A percentile compares a stretch with the other conserved stretches of the same genome.
Conservation (phyloP, 2,797 vertebrate species). For the Pseudochaenichthys georgianus region DNA sequence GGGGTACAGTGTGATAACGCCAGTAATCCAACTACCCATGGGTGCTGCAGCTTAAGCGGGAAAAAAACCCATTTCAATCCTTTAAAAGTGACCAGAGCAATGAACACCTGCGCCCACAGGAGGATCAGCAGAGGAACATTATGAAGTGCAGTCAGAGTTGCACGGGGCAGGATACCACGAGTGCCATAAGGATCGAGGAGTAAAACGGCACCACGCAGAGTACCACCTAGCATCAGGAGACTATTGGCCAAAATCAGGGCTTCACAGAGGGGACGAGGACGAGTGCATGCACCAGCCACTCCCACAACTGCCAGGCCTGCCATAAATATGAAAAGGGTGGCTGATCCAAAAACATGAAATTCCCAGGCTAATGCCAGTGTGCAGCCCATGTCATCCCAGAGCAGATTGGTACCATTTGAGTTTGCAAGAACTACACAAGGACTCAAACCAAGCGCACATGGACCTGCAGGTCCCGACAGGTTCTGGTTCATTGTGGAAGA, state of each 20-base stretch:
- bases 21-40: constrained; percentile 77
- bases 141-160: constrained; percentile 85
- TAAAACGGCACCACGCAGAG: constrained; percentile 86
- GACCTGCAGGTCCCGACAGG: constrained; percentile 36
- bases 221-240: constrained; percentile 83
- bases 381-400: constrained; percentile 88
- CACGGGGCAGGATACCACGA: constrained; percentile 79
- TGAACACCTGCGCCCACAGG: constrained; percentile 82
- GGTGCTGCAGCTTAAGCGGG: constrained; percentile 72
- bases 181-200: constrained; percentile 91
- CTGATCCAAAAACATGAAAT: constrained; percentile 88
- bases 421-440: constrained; percentile 71
- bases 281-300: constrained; percentile 67
- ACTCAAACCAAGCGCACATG: constrained; percentile 63
- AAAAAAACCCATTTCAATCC: constrained; percentile 78
- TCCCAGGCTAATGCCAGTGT: constrained; percentile 90
- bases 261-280: constrained; percentile 72
- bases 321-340: constrained; percentile 84
- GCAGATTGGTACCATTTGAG: constrained; percentile 84
- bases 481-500: constrained; percentile 42
- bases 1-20: constrained; percentile 74
- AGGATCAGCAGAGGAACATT: constrained; percentile 88
- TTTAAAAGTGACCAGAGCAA: constrained; percentile 83
- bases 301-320: constrained; percentile 79
- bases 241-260: constrained; percentile 78